Evolutionary conservation across 2,797 vertebrate species (phyloP).

Genomic region (Betta splendens): DNA sequence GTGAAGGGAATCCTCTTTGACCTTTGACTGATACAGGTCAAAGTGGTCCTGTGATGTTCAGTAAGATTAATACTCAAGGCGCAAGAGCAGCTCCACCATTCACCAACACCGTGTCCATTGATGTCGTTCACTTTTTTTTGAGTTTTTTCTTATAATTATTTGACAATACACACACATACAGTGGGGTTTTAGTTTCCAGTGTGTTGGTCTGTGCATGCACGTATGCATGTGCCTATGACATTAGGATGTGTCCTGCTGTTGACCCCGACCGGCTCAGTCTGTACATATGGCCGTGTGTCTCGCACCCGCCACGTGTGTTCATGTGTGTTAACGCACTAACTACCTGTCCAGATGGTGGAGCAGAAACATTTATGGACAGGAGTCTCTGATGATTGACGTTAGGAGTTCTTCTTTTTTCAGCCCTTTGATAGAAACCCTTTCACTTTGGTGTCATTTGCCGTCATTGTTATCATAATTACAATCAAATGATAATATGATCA

Average conservation of each 20-base stretch:
- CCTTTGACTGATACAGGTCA: constrained; percentile 81
- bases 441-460: constrained; percentile 10
- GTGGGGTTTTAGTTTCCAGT: neutral
- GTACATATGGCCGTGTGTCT: constrained; percentile 67
- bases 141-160: neutral
- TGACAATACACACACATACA: constrained; percentile 1
- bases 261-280: constrained; percentile 54
- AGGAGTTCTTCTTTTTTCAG: constrained; percentile 24
- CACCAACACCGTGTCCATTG: constrained; percentile 68
- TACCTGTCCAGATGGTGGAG: constrained; percentile 73
- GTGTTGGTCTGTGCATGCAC: constrained; percentile 6
- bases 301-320: constrained; percentile 53
- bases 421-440: constrained; percentile 1
- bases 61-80: constrained; percentile 82
- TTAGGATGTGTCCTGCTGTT: constrained; percentile 55
- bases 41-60: constrained; percentile 75
- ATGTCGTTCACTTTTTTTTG: no score
- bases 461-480: constrained; percentile 5
- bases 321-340: constrained; percentile 59
- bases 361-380: constrained; percentile 46
- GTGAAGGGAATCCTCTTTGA: constrained; percentile 84
- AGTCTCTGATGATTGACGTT: constrained; percentile 40
- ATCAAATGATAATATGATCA: neutral
- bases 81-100: constrained; percentile 75
- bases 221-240: constrained; percentile 38